Evolutionary conservation across 2,113 vertebrate species (phyloP).

Genomic region (Hylia prasina): DNA sequence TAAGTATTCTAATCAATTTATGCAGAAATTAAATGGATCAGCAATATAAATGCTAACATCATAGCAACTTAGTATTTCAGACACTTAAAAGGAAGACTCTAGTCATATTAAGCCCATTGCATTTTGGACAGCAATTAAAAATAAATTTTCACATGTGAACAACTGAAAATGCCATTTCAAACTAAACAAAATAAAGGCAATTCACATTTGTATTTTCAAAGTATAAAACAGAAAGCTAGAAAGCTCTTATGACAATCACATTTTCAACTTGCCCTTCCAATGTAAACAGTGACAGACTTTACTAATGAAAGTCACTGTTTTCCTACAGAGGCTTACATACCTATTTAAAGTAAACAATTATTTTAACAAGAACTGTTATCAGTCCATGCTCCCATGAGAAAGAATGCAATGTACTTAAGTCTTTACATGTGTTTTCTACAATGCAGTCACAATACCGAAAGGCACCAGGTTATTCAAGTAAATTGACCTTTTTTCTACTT

Average conservation of each 20-base stretch:
- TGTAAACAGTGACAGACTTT: neutral
- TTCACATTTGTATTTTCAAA: neutral
- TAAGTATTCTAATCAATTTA: neutral
- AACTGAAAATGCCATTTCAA: neutral
- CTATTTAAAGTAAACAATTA: neutral
- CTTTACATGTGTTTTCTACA: conserved; percentile 11
- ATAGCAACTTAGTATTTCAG: neutral
- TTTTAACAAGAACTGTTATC: neutral
- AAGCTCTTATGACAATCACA: neutral
- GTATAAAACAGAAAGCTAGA: neutral
- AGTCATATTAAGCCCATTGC: neutral
- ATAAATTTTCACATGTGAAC: neutral
- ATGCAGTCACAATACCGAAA: conserved; percentile 9
- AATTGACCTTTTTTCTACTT: neutral
- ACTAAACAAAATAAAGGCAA: neutral
- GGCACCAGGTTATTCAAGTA: conserved; percentile 57
- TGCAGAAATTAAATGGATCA: neutral
- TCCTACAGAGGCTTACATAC: neutral
- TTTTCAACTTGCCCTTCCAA: neutral
- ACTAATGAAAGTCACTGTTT: neutral
- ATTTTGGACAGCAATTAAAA: neutral
- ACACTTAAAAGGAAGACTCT: neutral
- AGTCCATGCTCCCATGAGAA: neutral
- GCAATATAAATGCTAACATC: neutral
- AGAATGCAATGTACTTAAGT: neutral